A percentile compares a stretch with the other conserved stretches of the same genome.
Conservation (phyloP, 2,113 vertebrate species). For the Pedionomus torquatus region DNA sequence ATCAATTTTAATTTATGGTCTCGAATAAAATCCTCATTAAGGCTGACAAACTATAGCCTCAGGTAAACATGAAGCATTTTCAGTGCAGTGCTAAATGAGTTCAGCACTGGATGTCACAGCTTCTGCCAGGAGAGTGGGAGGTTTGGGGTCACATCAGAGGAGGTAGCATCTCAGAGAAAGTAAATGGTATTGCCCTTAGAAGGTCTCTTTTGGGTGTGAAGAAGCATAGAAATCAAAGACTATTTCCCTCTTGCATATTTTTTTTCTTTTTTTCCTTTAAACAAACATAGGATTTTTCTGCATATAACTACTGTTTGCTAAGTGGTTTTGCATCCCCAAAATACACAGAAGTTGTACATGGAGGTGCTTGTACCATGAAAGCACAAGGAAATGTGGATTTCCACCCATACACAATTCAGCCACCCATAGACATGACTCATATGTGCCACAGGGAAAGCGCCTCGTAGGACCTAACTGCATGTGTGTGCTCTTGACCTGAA, state of each 20-base stretch:
- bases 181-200: background rate
- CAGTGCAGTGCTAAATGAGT: constrained; percentile 11
- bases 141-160: background rate
- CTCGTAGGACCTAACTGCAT: background rate
- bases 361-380: background rate
- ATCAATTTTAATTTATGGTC: constrained; percentile 65
- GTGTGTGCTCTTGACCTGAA: background rate
- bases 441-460: background rate
- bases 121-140: background rate
- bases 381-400: background rate
- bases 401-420: background rate
- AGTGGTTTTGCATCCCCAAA: background rate
- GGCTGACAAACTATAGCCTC: constrained; percentile 51
- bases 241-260: background rate
- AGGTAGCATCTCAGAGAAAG: background rate
- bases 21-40: constrained; percentile 68
- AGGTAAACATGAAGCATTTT: constrained; percentile 45
- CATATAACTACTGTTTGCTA: background rate
- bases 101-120: background rate
- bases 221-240: background rate
- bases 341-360: background rate
- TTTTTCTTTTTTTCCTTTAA: background rate
- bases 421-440: background rate
- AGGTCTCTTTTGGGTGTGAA: background rate
- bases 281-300: background rate